These are phyloP conservation scores for Magallana gigas DNA, from an alignment of 1,140 invertebrate species.

Conservation along the genomic window DNA sequence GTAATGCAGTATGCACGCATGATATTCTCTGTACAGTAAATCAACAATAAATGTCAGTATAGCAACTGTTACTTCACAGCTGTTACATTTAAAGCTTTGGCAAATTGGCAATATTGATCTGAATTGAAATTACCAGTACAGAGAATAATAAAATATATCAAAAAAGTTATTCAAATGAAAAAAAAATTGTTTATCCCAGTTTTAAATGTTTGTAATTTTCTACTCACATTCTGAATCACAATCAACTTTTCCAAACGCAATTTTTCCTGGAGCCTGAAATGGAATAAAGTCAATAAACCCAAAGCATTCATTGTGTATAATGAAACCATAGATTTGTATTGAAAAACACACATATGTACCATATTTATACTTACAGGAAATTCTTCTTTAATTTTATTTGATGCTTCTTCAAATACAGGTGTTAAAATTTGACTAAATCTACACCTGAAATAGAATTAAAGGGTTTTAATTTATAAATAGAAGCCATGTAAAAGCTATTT, in stretches of 20 bases:
- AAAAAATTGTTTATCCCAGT: too few species aligned
- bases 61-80: too few species aligned
- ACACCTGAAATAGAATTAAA: constrained; percentile 77
- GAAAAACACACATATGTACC: neutral
- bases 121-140: too few species aligned
- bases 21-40: too few species aligned
- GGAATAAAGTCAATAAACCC: constrained; percentile 49
- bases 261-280: constrained; percentile 84
- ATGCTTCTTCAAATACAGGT: constrained; percentile 97
- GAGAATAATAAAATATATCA: too few species aligned
- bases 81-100: too few species aligned
- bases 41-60: too few species aligned
- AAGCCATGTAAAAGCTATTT: neutral
- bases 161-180: too few species aligned
- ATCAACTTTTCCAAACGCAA: constrained; percentile 97
- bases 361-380: constrained; percentile 83
- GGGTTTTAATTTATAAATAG: neutral
- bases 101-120: too few species aligned
- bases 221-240: constrained; percentile 93
- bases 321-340: neutral
- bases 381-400: constrained; percentile 89
- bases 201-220: neutral
- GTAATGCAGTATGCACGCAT: too few species aligned
- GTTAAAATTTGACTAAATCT: constrained; percentile 94
- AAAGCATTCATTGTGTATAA: neutral